Evolutionary conservation across 2,797 vertebrate genomes (phyloP).

Genomic region (Artibeus jamaicensis): DNA sequence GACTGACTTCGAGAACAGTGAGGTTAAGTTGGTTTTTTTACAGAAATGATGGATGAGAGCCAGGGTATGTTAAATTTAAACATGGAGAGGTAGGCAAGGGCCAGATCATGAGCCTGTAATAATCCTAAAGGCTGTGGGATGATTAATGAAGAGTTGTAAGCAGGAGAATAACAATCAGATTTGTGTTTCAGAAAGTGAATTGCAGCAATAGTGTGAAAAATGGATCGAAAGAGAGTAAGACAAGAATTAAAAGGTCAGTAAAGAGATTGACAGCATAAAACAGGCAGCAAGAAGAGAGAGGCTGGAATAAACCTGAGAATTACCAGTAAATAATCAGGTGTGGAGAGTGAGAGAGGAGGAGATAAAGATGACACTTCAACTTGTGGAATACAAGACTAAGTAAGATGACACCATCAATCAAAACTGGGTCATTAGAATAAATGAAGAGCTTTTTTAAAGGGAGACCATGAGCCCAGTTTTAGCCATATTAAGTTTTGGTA

Average conservation of each 20-base stretch:
- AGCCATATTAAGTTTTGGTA: neutral
- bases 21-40: neutral
- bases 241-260: neutral
- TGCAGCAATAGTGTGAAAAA: neutral
- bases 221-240: neutral
- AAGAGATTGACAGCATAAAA: neutral
- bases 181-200: constrained; percentile 28
- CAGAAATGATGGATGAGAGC: constrained; percentile 28
- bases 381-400: neutral
- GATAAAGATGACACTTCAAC: neutral
- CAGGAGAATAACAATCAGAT: constrained; percentile 28
- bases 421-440: neutral
- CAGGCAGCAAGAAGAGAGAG: neutral
- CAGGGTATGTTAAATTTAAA: constrained; percentile 25
- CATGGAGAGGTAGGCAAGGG: neutral
- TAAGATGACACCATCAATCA: neutral
- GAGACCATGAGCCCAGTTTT: neutral
- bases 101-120: neutral
- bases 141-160: constrained; percentile 38
- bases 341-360: neutral
- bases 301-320: neutral
- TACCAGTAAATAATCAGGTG: neutral
- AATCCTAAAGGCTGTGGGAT: neutral
- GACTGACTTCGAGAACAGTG: neutral
- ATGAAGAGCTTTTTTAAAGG: neutral